Conservation (phyloP, 2,797 vertebrate genomes). For the Ceryle rudis region DNA sequence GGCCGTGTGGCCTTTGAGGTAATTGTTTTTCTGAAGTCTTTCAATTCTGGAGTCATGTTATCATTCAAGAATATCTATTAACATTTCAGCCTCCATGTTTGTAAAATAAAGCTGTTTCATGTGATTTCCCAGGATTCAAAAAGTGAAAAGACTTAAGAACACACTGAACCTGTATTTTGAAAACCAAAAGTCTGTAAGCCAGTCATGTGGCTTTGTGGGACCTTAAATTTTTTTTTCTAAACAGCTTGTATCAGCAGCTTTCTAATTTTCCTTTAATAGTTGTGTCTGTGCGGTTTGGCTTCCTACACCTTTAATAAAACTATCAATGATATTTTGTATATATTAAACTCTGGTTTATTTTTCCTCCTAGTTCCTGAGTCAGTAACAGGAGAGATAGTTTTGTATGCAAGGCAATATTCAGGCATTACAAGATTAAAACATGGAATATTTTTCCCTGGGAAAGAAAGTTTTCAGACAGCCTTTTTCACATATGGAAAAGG, state of each 20-base stretch:
- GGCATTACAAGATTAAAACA: slow-evolving; percentile 9
- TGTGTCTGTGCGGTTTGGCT: not conserved
- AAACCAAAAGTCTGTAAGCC: not conserved
- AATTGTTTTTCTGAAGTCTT: not conserved
- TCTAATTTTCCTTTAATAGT: slow-evolving; percentile 33
- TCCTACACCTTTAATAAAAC: slow-evolving; percentile 21
- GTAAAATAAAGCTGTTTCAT: not conserved
- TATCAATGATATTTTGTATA: not conserved
- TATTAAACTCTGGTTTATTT: not conserved
- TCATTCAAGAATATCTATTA: not conserved
- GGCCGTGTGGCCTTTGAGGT: not conserved
- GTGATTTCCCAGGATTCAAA: not conserved
- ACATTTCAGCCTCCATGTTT: not conserved
- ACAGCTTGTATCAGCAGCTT: not conserved
- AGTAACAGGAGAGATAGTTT: not conserved
- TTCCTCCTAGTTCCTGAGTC: not conserved
- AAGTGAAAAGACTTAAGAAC: not conserved
- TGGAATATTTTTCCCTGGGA: slow-evolving; percentile 1
- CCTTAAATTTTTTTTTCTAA: slow-evolving; percentile 22
- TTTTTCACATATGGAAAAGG: not conserved
- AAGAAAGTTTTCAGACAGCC: slow-evolving; percentile 3
- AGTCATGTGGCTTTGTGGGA: not conserved
- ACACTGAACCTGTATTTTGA: not conserved
- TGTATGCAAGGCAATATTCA: not conserved
- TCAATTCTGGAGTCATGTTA: not conserved